phyloP scores from a whole-genome alignment of 2,888 invertebrate genomes.

The Phalera bucephala region DNA sequence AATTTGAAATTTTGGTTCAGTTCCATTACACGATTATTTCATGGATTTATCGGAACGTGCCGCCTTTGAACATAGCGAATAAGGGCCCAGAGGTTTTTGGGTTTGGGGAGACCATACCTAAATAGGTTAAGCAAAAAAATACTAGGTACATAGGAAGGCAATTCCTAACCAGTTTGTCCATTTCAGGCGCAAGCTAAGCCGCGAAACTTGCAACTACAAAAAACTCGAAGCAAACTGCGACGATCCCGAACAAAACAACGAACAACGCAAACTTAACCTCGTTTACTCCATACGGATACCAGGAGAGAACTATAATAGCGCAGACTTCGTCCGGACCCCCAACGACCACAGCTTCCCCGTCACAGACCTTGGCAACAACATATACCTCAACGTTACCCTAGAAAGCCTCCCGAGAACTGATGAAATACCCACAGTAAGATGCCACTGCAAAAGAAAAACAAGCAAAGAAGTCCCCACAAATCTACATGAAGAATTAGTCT shows the following conservation, averaged over 20 bases:
- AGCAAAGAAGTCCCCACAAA: conserved; percentile 56
- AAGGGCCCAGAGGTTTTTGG: no score
- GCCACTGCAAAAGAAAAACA: conserved; percentile 64
- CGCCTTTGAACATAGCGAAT: no score
- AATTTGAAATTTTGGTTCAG: no score
- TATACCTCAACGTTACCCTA: conserved; percentile 84
- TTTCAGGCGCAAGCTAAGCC: conserved; percentile 72
- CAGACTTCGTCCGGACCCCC: conserved; percentile 81
- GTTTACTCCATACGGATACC: conserved; percentile 88
- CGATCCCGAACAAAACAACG: conserved; percentile 47
- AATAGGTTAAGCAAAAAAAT: no score
- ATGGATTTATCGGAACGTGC: no score
- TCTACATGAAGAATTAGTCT: conserved; percentile 62
- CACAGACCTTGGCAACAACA: conserved; percentile 85
- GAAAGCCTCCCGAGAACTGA: conserved; percentile 89
- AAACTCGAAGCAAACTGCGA: conserved; percentile 75
- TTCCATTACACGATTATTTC: no score
- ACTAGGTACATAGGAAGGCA: no score
- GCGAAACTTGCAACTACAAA: conserved; percentile 76
- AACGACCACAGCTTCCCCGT: conserved; percentile 88
- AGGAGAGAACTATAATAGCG: conserved; percentile 82
- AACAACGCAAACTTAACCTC: conserved; percentile 75
- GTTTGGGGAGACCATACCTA: no score
- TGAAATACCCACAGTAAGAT: conserved; percentile 85
- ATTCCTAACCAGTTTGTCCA: no score